Evolutionary conservation across 2,113 vertebrate species (phyloP).

Genomic region (Platichthys flesus): DNA sequence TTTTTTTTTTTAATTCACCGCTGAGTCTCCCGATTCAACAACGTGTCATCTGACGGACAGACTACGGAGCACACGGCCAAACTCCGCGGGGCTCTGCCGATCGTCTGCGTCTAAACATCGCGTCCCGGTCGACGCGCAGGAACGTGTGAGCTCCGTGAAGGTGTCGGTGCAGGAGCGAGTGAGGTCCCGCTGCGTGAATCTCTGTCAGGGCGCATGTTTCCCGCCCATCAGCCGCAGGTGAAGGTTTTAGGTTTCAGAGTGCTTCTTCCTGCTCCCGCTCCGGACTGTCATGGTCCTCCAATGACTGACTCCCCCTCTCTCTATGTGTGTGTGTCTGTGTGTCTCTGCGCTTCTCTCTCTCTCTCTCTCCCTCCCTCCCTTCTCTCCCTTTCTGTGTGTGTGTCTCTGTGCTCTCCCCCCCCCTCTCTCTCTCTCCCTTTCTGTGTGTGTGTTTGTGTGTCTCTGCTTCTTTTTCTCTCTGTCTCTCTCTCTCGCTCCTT

Average conservation of each 20-base stretch:
- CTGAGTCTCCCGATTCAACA: neutral
- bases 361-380: neutral
- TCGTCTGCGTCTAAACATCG: constrained; percentile 60
- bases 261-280: neutral
- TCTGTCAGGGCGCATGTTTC: constrained; percentile 61
- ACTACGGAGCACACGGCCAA: constrained; percentile 54
- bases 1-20: neutral
- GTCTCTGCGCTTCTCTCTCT: neutral
- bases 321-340: neutral
- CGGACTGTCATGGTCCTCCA: constrained; percentile 42
- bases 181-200: constrained; percentile 25
- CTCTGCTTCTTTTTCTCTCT: neutral
- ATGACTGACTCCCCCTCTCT: constrained; percentile 9
- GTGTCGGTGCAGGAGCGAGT: constrained; percentile 44
- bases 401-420: constrained; percentile 15
- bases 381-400: constrained; percentile 1
- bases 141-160: constrained; percentile 62
- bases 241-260: neutral
- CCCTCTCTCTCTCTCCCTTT: neutral
- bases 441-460: too few relatives aligned
- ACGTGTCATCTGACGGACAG: constrained; percentile 18
- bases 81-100: constrained; percentile 59
- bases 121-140: constrained; percentile 59
- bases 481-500: neutral
- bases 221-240: neutral